phyloP scores from a whole-genome alignment of 2,113 vertebrate genomes.

The Leptocoma aspasia region DNA sequence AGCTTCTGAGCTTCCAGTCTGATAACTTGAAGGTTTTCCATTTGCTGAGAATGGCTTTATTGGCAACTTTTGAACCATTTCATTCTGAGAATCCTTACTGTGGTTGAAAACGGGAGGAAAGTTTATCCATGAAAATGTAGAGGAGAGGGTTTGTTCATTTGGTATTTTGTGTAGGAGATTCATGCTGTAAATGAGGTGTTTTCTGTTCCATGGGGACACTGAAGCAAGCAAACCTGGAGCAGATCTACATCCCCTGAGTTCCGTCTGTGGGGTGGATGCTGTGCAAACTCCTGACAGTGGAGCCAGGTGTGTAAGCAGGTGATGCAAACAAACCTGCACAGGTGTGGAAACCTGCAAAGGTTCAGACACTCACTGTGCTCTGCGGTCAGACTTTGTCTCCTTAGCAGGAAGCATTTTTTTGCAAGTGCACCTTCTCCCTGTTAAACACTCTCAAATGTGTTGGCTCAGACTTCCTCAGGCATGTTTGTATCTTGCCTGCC shows the following conservation, averaged over 20 bases:
- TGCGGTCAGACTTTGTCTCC: neutral
- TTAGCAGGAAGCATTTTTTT: neutral
- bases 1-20: neutral
- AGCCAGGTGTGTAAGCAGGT: neutral
- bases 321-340: neutral
- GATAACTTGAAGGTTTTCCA: neutral
- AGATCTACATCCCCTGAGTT: neutral
- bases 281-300: accelerated
- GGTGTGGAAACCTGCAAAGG: neutral
- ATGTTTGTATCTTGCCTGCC: neutral
- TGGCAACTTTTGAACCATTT: neutral
- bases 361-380: neutral
- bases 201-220: neutral
- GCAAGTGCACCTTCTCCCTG: neutral
- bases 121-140: neutral
- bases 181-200: neutral
- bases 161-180: neutral
- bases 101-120: neutral
- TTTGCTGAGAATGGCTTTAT: neutral
- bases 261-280: neutral
- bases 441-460: accelerated
- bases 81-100: neutral
- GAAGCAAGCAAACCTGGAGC: neutral
- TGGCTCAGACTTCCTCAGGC: neutral
- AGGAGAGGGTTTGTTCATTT: neutral